Evolutionary conservation across 2,113 vertebrate species (phyloP).

Genomic region (Hypanus sabinus): DNA sequence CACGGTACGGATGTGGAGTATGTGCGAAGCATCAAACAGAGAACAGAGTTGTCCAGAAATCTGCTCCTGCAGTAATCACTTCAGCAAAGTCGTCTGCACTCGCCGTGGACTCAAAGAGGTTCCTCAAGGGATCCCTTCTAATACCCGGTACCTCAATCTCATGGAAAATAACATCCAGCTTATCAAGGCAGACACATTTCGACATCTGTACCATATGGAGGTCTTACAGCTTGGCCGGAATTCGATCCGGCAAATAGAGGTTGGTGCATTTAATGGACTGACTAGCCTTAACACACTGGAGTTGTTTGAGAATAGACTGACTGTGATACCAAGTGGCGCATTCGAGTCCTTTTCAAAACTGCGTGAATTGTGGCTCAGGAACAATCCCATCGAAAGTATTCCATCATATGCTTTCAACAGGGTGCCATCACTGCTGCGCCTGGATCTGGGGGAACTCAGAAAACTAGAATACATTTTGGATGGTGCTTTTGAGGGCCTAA

Average conservation of each 20-base stretch:
- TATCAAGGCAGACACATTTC: slow-evolving; percentile 93
- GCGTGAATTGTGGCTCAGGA: slow-evolving; percentile 90
- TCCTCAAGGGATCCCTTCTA: slow-evolving; percentile 83
- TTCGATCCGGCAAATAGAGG: slow-evolving; percentile 92
- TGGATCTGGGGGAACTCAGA: slow-evolving; percentile 90
- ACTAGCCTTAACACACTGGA: slow-evolving; percentile 96
- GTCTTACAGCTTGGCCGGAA: slow-evolving; percentile 92
- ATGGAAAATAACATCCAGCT: slow-evolving; percentile 98
- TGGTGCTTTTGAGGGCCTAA: slow-evolving; percentile 87
- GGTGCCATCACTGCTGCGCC: slow-evolving; percentile 88
- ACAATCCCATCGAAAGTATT: slow-evolving; percentile 97
- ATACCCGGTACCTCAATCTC: slow-evolving; percentile 90
- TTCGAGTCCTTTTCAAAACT: slow-evolving; percentile 97
- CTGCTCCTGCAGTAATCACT: slow-evolving; percentile 94
- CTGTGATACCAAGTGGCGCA: slow-evolving; percentile 92
- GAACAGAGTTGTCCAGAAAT: slow-evolving; percentile 87
- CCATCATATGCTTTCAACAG: slow-evolving; percentile 95
- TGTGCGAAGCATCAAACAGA: slow-evolving; percentile 71
- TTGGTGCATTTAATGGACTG: slow-evolving; percentile 92
- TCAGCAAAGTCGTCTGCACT: slow-evolving; percentile 95
- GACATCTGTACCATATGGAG: slow-evolving; percentile 90
- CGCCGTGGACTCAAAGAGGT: slow-evolving; percentile 80
- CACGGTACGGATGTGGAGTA: slow-evolving; percentile 79
- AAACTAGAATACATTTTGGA: slow-evolving; percentile 95
- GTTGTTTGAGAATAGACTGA: slow-evolving; percentile 95